Evolutionary conservation across 2,797 vertebrate genomes (phyloP).

Genomic region (Coreius guichenoti): DNA sequence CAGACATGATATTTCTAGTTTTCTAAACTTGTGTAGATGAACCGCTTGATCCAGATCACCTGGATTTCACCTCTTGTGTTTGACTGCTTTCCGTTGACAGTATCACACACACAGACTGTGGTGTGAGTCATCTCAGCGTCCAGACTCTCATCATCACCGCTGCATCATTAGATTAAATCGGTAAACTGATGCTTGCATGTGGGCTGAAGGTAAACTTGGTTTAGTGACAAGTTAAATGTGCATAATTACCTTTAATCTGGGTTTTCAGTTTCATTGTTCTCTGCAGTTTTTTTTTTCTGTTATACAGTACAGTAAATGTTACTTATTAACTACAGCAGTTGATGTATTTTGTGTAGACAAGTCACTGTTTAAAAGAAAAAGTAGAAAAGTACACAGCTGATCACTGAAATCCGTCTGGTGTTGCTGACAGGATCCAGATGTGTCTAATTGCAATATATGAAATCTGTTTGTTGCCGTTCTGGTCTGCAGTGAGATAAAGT

Average conservation of each 20-base stretch:
- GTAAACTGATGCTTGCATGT: slow-evolving; percentile 18
- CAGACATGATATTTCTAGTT: slow-evolving; percentile 1
- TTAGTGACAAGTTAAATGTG: slow-evolving; percentile 15
- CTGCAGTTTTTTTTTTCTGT: neutral
- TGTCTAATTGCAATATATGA: slow-evolving; percentile 79
- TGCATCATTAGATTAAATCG: slow-evolving; percentile 31
- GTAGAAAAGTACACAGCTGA: slow-evolving; percentile 14
- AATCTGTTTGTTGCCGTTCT: slow-evolving; percentile 68
- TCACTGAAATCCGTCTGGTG: slow-evolving; percentile 31
- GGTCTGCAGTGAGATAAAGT: slow-evolving; percentile 64
- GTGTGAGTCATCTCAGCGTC: slow-evolving; percentile 21
- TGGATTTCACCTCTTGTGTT: slow-evolving; percentile 15
- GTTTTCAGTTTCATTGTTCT: slow-evolving; percentile 22
- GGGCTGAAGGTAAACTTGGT: slow-evolving; percentile 15
- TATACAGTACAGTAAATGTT: slow-evolving; percentile 7
- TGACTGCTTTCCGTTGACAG: neutral
- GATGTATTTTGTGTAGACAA: neutral
- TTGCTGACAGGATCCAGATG: slow-evolving; percentile 79
- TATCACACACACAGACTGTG: slow-evolving; percentile 4
- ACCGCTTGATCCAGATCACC: slow-evolving; percentile 15
- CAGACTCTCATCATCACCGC: slow-evolving; percentile 1
- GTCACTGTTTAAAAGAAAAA: slow-evolving; percentile 12
- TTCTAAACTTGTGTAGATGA: neutral
- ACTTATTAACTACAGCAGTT: slow-evolving; percentile 13
- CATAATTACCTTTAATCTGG: slow-evolving; percentile 12